phyloP scores from a whole-genome alignment of 1,140 invertebrate genomes.

The Diuraphis noxia region DNA sequence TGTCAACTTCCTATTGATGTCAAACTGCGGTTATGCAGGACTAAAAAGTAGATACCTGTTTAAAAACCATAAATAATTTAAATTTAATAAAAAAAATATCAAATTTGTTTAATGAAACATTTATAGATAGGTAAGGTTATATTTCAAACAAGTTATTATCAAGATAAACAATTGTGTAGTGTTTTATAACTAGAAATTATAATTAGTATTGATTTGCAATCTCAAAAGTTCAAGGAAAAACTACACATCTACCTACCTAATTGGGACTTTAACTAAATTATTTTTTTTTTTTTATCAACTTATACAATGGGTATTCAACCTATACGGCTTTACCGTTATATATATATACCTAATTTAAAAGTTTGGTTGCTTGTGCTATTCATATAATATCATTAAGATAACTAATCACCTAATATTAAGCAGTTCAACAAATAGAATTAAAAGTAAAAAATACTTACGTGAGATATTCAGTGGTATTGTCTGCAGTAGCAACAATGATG shows the following conservation, averaged over 20 bases:
- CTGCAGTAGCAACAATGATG: not conserved
- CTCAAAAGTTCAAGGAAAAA: not conserved
- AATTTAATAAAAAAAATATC: not conserved
- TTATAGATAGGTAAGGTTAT: not conserved
- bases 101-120: not conserved
- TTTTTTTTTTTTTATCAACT: not conserved
- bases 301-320: not conserved
- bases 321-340: not conserved
- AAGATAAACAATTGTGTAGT: not conserved
- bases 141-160: not conserved
- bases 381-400: not conserved
- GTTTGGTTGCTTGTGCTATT: not conserved
- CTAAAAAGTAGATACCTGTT: too few relatives aligned
- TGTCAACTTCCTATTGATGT: too few relatives aligned
- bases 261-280: not conserved
- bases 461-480: not conserved
- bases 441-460: not conserved
- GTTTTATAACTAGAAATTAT: not conserved
- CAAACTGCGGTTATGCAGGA: too few relatives aligned
- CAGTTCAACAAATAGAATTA: not conserved
- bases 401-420: not conserved
- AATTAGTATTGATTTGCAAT: not conserved
- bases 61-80: not conserved
- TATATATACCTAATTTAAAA: not conserved
- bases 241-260: not conserved